Base-by-base conservation (phyloP, 2,113 vertebrate genomes). In the Entomyzon cyanotis region DNA sequence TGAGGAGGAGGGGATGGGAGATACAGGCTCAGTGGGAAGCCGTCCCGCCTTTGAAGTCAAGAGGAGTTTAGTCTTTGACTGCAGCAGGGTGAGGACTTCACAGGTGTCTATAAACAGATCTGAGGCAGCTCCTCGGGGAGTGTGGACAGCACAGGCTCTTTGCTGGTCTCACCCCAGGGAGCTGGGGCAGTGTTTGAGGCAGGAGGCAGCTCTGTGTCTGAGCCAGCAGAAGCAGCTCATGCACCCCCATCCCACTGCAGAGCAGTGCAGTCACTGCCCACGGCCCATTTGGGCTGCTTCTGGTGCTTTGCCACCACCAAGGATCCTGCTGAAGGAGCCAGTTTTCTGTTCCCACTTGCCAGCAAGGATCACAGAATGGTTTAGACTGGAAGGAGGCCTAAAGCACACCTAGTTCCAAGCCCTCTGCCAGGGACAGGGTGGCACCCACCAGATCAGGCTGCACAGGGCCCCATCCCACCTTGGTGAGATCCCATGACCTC, bases 201-300 rank as follows among this genome's bases (percentile, higher is more conserved):
- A 78, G 79, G 67, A 76, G 77, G 16, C 28, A 41, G 41, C 31
- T 20, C 30, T 0, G 0, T 3, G 9, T 12, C 65, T 21, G 31
- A 50, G 47, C 22, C 5, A 2, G 22, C 41, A 27, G 5, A 22
- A 37, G 52, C 58, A 47, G 60, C 60, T 41, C 41, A 1, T 5
- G 10, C 13, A 12, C 4, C 3, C 10, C 12, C 41, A 22, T 2
- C 28, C 31, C 4, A 0, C 15, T 8, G 35, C 62, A 10, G 23
- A 1, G 14, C 68, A 65, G 27, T 7, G 49, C 52, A 6, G 13
- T 0, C 12, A 0, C 64, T 46, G 23, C 58, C 53, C 49, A 27
- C 0, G 0, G 5, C 60, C 2, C 2, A 1, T 21, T 5, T 25
- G 74, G 82, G 88, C 68, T 58, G 20, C 2, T 70, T 3, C 27